A percentile compares a stretch with the other conserved stretches of the same genome.
Evolutionary conservation across 2,113 vertebrate species (phyloP).

Genomic region (Gadus chalcogrammus): DNA sequence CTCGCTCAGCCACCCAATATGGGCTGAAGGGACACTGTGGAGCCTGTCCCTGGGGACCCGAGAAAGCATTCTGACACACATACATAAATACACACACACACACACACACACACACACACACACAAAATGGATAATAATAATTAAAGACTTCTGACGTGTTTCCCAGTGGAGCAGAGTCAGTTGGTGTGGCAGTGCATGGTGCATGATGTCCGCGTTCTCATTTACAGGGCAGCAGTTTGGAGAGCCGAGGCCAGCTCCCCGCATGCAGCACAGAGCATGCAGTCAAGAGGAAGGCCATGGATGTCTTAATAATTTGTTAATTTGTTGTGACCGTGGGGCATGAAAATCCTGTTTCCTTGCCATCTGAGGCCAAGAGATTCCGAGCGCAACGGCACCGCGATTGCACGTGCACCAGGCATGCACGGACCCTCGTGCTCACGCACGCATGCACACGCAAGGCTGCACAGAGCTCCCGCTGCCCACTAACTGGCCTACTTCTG

Average conservation of each 20-base stretch:
- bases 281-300: conserved; percentile 75
- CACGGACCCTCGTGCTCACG: conserved; percentile 20
- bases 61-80: conserved; percentile 67
- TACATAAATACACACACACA: conserved; percentile 51
- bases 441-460: conserved; percentile 30
- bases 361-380: conserved; percentile 73
- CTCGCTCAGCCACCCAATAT: conserved; percentile 94
- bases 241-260: conserved; percentile 55
- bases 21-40: conserved; percentile 86
- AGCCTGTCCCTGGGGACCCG: conserved; percentile 83
- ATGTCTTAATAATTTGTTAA: conserved; percentile 78
- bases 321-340: conserved; percentile 77
- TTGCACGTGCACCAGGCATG: not conserved
- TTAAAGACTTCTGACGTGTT: not conserved
- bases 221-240: conserved; percentile 40
- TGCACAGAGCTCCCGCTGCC: conserved; percentile 33
- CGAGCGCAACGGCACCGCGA: conserved; percentile 45
- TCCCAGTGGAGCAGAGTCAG: conserved; percentile 4
- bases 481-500: conserved; percentile 70
- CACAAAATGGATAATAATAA: not conserved
- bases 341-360: conserved; percentile 70
- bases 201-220: conserved; percentile 39
- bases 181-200: conserved; percentile 46
- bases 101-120: conserved; percentile 54
- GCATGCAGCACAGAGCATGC: conserved; percentile 64